These are phyloP conservation scores for Sycophaga agraensis DNA, from an alignment of 1,140 invertebrate species.

Conservation along the genomic window DNA sequence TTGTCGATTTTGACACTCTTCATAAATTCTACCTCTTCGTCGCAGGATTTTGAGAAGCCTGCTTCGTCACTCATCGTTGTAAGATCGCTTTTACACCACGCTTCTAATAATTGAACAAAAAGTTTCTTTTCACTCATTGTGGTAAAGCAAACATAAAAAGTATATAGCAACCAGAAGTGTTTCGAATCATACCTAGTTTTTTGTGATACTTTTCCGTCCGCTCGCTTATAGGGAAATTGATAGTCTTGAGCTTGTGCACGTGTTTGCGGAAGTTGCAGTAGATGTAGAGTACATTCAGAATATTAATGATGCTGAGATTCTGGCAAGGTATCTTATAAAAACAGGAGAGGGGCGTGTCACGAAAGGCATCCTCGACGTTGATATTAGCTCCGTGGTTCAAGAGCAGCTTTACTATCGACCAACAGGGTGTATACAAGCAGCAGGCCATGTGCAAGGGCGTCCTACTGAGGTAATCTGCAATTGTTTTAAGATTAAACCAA, in stretches of 20 bases:
- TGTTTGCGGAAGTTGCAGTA: background rate
- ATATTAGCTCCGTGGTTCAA: background rate
- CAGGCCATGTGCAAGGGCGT: conserved; percentile 2
- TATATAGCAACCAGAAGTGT: background rate
- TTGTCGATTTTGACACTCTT: background rate
- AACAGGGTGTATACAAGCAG: too few species aligned
- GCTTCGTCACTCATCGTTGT: background rate
- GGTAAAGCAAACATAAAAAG: background rate
- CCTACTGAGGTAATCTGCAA: background rate
- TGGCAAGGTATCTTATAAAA: too few species aligned
- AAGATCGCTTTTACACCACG: too few species aligned
- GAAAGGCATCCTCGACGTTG: background rate
- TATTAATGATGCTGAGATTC: too few species aligned
- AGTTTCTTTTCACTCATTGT: too few species aligned
- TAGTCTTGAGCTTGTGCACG: background rate
- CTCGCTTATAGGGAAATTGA: background rate
- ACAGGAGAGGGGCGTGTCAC: background rate
- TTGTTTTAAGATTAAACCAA: background rate
- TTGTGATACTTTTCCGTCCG: background rate
- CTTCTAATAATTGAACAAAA: background rate
- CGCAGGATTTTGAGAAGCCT: background rate
- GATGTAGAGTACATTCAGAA: background rate
- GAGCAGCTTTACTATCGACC: background rate
- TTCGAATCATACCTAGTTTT: background rate
- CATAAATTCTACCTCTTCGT: background rate